A percentile compares a stretch with the other conserved stretches of the same genome.
phyloP scores from a whole-genome alignment of 53 echinoderm and acorn worm genomes.

The Crossaster papposus region DNA sequence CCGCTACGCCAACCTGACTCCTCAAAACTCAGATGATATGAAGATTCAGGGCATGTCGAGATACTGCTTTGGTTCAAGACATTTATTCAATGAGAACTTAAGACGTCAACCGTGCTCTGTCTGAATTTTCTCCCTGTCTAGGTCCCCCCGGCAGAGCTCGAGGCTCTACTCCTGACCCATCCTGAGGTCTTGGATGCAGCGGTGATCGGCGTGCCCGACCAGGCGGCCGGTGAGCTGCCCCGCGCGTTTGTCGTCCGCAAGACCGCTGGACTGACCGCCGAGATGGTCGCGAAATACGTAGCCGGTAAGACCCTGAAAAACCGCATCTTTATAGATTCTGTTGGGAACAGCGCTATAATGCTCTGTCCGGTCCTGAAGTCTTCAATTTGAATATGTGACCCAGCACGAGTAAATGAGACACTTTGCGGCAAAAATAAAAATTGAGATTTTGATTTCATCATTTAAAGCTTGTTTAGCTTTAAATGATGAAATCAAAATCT shows the following conservation, averaged over 20 bases:
- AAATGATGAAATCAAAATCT: no score
- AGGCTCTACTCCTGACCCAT: constrained; percentile 67
- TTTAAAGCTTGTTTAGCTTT: no score
- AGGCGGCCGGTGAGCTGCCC: constrained; percentile 71
- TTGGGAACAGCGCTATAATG: no score
- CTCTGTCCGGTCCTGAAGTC: no score
- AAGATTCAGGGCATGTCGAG: no score
- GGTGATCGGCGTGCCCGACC: constrained; percentile 69
- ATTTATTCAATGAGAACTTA: neutral
- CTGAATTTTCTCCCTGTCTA: neutral
- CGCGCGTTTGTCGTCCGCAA: constrained; percentile 69
- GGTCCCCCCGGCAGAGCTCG: constrained; percentile 81
- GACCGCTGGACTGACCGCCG: constrained; percentile 48
- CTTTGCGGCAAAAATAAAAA: no score
- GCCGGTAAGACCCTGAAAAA: constrained; percentile 48
- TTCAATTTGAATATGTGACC: no score
- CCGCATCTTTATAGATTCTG: no score
- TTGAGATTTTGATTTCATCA: no score
- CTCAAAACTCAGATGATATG: no score
- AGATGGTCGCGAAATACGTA: constrained; percentile 61
- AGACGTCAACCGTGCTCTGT: neutral
- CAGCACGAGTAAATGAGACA: no score
- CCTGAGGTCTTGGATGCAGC: constrained; percentile 67
- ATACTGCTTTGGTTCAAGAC: neutral
- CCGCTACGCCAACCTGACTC: no score